Conservation (phyloP, 2,113 vertebrate genomes). For the Tachysurus vachellii region DNA sequence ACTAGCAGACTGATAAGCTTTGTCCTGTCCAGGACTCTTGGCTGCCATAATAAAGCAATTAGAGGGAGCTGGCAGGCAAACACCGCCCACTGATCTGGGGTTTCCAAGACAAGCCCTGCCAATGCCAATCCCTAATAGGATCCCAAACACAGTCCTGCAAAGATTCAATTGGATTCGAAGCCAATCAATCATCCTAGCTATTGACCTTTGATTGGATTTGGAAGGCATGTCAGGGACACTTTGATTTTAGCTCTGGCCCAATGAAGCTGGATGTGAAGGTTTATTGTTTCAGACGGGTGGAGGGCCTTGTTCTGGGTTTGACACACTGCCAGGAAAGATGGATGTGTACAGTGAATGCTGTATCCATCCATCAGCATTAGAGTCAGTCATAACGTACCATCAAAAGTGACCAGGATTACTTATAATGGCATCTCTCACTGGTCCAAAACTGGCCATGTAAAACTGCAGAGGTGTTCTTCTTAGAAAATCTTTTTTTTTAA, state of each 20-base stretch:
- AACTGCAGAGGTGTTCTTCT: not conserved
- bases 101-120: conserved; percentile 56
- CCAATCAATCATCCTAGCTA: conserved; percentile 66
- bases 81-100: conserved; percentile 43
- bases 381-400: conserved; percentile 60
- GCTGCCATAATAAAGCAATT: conserved; percentile 54
- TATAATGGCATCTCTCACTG: conserved; percentile 38
- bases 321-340: conserved; percentile 60
- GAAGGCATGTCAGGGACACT: conserved; percentile 62
- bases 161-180: conserved; percentile 50
- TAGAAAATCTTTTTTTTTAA: not conserved
- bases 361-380: conserved; percentile 62
- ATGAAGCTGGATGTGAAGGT: conserved; percentile 63
- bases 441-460: not conserved
- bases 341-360: conserved; percentile 58
- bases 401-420: conserved; percentile 20
- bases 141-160: conserved; percentile 45
- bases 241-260: conserved; percentile 65
- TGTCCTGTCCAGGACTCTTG: conserved; percentile 28
- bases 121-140: conserved; percentile 64
- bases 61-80: conserved; percentile 44
- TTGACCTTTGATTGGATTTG: conserved; percentile 69
- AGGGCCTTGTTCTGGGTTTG: conserved; percentile 49
- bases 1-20: conserved; percentile 38
- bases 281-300: conserved; percentile 63